Percentiles rank a stretch among this genome's conserved stretches.
Evolutionary conservation across 2,113 vertebrate genomes (phyloP).

Genomic region (Felis chaus): DNA sequence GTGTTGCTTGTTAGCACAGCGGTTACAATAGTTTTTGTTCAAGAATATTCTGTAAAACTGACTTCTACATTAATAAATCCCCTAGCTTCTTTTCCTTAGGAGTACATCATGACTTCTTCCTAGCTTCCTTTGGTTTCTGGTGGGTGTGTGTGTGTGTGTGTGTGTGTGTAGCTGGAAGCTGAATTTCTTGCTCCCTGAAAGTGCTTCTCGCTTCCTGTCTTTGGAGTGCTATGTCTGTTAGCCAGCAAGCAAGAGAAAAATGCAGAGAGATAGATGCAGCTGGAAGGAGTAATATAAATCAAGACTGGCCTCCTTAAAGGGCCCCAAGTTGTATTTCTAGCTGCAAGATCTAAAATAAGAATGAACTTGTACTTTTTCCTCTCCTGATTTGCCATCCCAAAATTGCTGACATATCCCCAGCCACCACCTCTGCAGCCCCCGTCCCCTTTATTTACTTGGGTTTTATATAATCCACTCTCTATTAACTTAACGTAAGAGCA

Average conservation of each 20-base stretch:
- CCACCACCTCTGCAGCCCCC: background rate
- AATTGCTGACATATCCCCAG: background rate
- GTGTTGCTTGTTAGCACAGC: background rate
- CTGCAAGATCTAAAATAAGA: background rate
- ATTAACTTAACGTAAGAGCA: background rate
- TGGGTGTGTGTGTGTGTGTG: background rate
- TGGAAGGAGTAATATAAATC: background rate
- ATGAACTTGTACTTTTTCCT: background rate
- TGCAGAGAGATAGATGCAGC: background rate
- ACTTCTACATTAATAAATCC: background rate
- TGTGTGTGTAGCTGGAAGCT: background rate
- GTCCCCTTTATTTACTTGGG: background rate
- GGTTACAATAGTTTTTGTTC: slow-evolving; percentile 10
- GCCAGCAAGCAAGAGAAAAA: background rate
- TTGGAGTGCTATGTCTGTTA: background rate
- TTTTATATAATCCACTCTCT: background rate
- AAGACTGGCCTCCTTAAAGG: background rate
- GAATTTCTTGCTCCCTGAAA: background rate
- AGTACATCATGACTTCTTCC: background rate
- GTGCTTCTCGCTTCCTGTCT: background rate
- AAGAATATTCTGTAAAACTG: slow-evolving; percentile 8
- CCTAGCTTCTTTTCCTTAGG: background rate
- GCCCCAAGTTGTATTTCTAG: background rate
- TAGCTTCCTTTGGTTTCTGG: background rate
- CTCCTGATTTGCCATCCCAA: background rate